Evolutionary conservation across 35 echinoderm and acorn worm genomes (phyloP).

Genomic region (Patiria miniata): DNA sequence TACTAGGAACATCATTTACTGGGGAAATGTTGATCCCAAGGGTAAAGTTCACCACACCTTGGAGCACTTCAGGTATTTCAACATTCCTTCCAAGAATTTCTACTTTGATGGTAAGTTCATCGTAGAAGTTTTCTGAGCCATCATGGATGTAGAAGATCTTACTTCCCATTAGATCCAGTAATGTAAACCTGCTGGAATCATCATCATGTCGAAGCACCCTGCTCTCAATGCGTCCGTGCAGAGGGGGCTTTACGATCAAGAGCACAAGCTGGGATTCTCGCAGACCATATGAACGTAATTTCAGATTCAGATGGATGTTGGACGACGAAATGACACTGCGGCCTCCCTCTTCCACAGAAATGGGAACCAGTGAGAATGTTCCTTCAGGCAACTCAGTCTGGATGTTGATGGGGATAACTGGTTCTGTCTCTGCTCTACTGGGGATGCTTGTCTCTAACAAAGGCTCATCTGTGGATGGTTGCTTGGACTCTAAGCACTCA

Average conservation of each 20-base stretch:
- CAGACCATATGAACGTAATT: slow-evolving; percentile 55
- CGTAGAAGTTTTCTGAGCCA: slow-evolving; percentile 90
- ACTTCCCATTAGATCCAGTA: slow-evolving; percentile 75
- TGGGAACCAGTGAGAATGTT: background rate
- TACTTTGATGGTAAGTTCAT: slow-evolving; percentile 71
- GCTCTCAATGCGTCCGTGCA: slow-evolving; percentile 65
- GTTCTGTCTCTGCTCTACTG: background rate
- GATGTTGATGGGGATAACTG: slow-evolving; percentile 7
- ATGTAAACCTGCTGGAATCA: slow-evolving; percentile 62
- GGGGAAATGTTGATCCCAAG: slow-evolving; percentile 63
- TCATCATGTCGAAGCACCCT: slow-evolving; percentile 68
- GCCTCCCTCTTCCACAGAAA: slow-evolving; percentile 72
- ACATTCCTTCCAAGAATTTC: slow-evolving; percentile 71
- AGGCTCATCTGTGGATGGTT: background rate
- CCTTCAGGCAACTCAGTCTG: background rate
- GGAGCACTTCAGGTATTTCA: slow-evolving; percentile 49
- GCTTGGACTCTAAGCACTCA: slow-evolving; percentile 32
- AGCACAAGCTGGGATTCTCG: slow-evolving; percentile 91
- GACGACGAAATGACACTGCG: slow-evolving; percentile 48
- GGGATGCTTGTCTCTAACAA: background rate
- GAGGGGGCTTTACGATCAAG: slow-evolving; percentile 42
- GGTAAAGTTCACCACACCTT: slow-evolving; percentile 51
- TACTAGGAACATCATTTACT: slow-evolving; percentile 88
- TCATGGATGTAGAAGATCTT: slow-evolving; percentile 93
- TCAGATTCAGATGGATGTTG: slow-evolving; percentile 77